Percentiles rank a stretch among this genome's conserved stretches.
Conservation (phyloP, 2,888 invertebrate genomes). For the Eumacrocentrus americanus region DNA sequence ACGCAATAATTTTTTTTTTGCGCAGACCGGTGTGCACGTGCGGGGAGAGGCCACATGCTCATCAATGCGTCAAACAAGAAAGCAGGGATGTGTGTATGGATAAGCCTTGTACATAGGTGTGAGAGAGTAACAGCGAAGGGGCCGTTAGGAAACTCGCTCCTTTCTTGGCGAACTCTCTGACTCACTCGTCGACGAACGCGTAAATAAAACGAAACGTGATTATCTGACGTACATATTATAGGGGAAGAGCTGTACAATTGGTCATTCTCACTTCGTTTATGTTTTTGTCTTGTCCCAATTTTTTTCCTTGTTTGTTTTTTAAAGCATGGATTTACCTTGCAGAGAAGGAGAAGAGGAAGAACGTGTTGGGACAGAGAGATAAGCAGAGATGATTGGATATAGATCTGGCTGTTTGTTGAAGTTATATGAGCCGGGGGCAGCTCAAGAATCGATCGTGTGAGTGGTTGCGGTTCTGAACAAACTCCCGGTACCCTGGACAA, state of each 20-base stretch:
- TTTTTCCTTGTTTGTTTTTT: too few relatives aligned
- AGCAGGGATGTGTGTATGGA: conserved; percentile 9
- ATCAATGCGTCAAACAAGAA: conserved; percentile 15
- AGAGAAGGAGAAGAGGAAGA: too few relatives aligned
- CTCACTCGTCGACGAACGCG: conserved; percentile 43
- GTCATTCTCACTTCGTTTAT: too few relatives aligned
- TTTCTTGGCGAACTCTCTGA: conserved; percentile 50
- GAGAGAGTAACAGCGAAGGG: conserved; percentile 28
- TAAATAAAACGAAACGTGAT: conserved; percentile 39
- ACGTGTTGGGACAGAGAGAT: too few relatives aligned
- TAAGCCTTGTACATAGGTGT: conserved; percentile 16
- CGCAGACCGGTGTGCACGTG: conserved; percentile 1
- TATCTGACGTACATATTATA: conserved; percentile 39
- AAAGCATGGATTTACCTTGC: too few relatives aligned
- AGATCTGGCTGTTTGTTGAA: too few relatives aligned
- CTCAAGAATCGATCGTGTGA: too few relatives aligned
- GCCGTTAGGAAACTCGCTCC: conserved; percentile 47
- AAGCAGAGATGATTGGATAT: too few relatives aligned
- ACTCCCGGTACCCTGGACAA: too few relatives aligned
- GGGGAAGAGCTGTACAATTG: background rate
- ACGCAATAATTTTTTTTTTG: conserved; percentile 6
- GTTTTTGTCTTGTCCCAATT: too few relatives aligned
- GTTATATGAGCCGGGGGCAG: too few relatives aligned
- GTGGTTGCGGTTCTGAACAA: too few relatives aligned
- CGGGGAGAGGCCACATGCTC: conserved; percentile 19